phyloP scores from a whole-genome alignment of 2,113 vertebrate genomes.

The Leucosticte australis region DNA sequence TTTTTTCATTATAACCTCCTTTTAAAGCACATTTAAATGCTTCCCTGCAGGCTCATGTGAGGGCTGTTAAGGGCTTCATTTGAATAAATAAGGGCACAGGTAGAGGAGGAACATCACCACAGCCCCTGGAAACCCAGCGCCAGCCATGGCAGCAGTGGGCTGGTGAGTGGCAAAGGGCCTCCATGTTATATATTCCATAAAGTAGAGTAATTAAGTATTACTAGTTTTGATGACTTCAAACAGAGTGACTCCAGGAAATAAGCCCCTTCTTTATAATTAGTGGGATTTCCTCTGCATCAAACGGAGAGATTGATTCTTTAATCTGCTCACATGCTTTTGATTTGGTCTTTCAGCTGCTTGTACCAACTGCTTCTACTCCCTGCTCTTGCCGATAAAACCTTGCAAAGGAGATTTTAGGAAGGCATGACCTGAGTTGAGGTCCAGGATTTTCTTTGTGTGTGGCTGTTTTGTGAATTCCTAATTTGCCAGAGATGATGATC shows the following conservation, averaged over 20 bases:
- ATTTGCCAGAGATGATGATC: not conserved
- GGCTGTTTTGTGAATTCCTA: not conserved
- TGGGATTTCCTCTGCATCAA: constrained; percentile 65
- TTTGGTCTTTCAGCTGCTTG: constrained; percentile 56
- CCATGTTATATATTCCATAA: not conserved
- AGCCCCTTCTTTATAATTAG: constrained; percentile 64
- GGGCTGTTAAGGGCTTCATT: constrained; percentile 3
- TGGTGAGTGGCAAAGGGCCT: not conserved
- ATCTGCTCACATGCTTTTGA: constrained; percentile 74
- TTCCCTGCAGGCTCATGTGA: not conserved
- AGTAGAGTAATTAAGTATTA: constrained; percentile 35
- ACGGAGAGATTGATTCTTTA: constrained; percentile 62
- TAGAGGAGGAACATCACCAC: not conserved
- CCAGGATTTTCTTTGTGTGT: constrained; percentile 31
- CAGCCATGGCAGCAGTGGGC: not conserved
- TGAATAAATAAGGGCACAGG: not conserved
- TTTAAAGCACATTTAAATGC: not conserved
- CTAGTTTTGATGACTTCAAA: constrained; percentile 50
- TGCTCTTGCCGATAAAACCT: constrained; percentile 39
- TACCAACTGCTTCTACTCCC: constrained; percentile 65
- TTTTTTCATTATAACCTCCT: not conserved
- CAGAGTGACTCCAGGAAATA: constrained; percentile 62
- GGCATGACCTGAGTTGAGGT: constrained; percentile 38
- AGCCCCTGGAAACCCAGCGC: not conserved
- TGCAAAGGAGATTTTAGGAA: constrained; percentile 53